Evolutionary conservation across 2,797 vertebrate species (phyloP).

Genomic region (Phoebastria nigripes): DNA sequence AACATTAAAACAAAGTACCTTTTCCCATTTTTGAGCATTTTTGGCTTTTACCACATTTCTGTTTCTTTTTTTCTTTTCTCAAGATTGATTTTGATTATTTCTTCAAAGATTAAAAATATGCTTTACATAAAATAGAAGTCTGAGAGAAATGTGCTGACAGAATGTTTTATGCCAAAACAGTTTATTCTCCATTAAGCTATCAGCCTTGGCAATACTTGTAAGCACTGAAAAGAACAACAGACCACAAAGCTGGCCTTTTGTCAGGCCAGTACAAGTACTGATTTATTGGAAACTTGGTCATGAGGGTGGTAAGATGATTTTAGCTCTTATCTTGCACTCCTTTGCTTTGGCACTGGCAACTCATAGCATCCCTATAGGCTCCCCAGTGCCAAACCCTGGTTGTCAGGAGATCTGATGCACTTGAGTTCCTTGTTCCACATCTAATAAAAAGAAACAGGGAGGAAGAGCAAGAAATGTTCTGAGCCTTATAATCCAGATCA

Average conservation of each 20-base stretch:
- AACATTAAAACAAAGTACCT: background rate
- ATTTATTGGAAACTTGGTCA: background rate
- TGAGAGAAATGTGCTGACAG: background rate
- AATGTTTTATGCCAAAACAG: background rate
- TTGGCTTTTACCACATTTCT: background rate
- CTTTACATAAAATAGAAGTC: background rate
- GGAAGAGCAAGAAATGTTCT: background rate
- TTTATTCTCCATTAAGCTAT: background rate
- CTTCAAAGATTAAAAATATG: background rate
- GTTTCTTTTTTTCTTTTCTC: background rate
- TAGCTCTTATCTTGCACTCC: background rate
- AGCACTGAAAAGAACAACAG: background rate
- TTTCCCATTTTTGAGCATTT: background rate
- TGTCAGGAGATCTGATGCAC: background rate
- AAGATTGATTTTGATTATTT: background rate
- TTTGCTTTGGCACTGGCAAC: background rate
- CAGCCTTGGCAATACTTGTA: background rate
- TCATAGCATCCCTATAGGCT: background rate
- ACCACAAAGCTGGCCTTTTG: background rate
- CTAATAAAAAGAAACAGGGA: background rate
- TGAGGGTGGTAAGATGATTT: accelerated
- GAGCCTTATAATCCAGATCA: background rate
- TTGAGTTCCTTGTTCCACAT: background rate
- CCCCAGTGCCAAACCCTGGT: background rate
- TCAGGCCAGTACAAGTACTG: background rate